A percentile compares a stretch with the other conserved stretches of the same genome.
These are phyloP conservation scores for Kryptolebias ocellatus DNA, from an alignment of 2,797 vertebrate species.

Conservation along the genomic window DNA sequence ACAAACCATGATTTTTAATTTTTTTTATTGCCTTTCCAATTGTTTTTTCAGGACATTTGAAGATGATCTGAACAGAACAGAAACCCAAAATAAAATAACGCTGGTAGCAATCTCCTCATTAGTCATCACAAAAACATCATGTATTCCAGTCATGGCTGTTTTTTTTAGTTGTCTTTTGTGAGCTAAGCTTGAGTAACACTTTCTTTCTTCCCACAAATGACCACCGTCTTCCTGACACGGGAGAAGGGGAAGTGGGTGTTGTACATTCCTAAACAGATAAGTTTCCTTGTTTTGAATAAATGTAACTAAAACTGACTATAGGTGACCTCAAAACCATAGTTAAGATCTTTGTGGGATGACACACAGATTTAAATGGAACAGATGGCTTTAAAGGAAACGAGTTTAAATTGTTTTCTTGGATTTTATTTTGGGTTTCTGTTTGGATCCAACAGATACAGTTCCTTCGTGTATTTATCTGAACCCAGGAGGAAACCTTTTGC, in stretches of 20 bases:
- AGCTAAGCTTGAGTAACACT: constrained; percentile 76
- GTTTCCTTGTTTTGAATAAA: constrained; percentile 66
- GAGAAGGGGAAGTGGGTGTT: constrained; percentile 64
- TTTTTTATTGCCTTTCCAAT: constrained; percentile 6
- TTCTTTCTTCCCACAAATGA: constrained; percentile 65
- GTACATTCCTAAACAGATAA: constrained; percentile 68
- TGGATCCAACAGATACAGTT: constrained; percentile 35
- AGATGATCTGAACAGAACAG: constrained; percentile 55
- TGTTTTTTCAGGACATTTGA: constrained; percentile 6
- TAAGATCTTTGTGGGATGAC: constrained; percentile 49
- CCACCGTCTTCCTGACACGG: constrained; percentile 66
- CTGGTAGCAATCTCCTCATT: constrained; percentile 57
- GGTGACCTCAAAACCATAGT: constrained; percentile 57
- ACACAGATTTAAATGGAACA: constrained; percentile 38
- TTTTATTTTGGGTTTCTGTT: constrained; percentile 49
- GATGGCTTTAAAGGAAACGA: constrained; percentile 40
- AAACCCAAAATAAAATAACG: constrained; percentile 32
- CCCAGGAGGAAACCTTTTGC: not conserved
- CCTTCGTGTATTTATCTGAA: constrained; percentile 5
- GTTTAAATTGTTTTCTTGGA: constrained; percentile 24
- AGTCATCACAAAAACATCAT: constrained; percentile 71
- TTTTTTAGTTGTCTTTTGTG: constrained; percentile 43
- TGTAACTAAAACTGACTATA: constrained; percentile 66
- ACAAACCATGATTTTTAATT: not conserved
- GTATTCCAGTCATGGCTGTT: constrained; percentile 38